phyloP scores from a whole-genome alignment of 2,888 invertebrate genomes.

The Latheticus oryzae region DNA sequence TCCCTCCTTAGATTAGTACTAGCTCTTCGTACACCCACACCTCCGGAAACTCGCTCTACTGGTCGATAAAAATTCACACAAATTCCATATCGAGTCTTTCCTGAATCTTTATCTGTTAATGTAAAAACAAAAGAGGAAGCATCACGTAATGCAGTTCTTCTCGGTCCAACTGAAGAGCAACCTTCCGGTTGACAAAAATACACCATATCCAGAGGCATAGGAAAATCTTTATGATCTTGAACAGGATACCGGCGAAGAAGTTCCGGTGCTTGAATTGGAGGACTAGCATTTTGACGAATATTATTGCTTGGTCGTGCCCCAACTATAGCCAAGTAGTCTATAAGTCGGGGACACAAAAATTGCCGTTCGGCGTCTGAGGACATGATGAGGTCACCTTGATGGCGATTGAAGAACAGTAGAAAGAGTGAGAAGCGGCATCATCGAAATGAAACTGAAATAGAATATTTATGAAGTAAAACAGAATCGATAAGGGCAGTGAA shows the following conservation, averaged over 20 bases:
- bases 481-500: too few species aligned
- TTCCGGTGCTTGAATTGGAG: constrained; percentile 91
- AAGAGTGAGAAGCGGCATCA: constrained; percentile 9
- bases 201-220: constrained; percentile 96
- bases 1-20: constrained; percentile 80
- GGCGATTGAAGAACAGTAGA: neutral
- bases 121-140: constrained; percentile 98
- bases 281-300: constrained; percentile 75
- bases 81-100: constrained; percentile 93
- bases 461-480: too few species aligned
- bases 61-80: constrained; percentile 99
- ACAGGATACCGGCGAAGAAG: constrained; percentile 94
- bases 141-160: constrained; percentile 85
- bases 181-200: constrained; percentile 99
- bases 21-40: constrained; percentile 61
- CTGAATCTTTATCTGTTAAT: constrained; percentile 98
- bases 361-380: constrained; percentile 78
- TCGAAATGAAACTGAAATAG: constrained; percentile 1
- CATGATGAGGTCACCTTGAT: constrained; percentile 60
- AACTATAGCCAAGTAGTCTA: constrained; percentile 97
- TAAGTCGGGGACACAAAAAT: constrained; percentile 85
- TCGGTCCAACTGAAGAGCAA: constrained; percentile 91
- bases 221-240: constrained; percentile 97
- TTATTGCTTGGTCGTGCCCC: constrained; percentile 83
- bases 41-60: constrained; percentile 73